Percentiles rank a stretch among this genome's conserved stretches.
Evolutionary conservation across 2,113 vertebrate genomes (phyloP).

Genomic region (Genyomyrus donnyi): DNA sequence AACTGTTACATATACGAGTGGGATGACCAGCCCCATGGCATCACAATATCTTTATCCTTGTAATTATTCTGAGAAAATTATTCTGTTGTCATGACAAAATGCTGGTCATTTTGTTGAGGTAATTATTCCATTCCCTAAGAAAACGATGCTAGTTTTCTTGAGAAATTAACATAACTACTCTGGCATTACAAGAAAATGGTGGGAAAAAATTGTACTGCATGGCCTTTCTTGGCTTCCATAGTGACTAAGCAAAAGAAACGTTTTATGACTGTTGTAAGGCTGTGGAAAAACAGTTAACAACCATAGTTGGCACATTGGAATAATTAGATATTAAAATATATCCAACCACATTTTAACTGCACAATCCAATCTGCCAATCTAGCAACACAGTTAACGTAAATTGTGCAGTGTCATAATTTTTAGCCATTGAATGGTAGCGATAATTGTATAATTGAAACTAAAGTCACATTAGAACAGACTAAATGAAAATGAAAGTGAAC

Average conservation of each 20-base stretch:
- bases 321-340: not conserved
- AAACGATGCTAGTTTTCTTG: not conserved
- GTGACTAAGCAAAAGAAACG: not conserved
- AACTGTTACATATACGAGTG: not conserved
- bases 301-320: not conserved
- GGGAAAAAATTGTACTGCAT: too few relatives aligned
- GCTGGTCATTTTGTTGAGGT: not conserved
- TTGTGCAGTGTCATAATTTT: not conserved
- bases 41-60: not conserved
- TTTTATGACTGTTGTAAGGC: not conserved
- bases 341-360: not conserved
- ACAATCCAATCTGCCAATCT: not conserved
- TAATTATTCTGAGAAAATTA: too few relatives aligned
- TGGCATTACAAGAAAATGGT: not conserved
- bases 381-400: not conserved
- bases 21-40: not conserved
- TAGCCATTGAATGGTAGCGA: too few relatives aligned
- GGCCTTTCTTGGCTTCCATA: too few relatives aligned
- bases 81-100: not conserved
- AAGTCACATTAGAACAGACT: not conserved
- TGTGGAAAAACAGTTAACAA: not conserved
- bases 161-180: not conserved
- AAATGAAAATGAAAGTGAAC: not conserved
- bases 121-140: not conserved
- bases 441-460: too few relatives aligned